Evolutionary conservation across 2,113 vertebrate species (phyloP).

Genomic region (Oreochromis spilurus): DNA sequence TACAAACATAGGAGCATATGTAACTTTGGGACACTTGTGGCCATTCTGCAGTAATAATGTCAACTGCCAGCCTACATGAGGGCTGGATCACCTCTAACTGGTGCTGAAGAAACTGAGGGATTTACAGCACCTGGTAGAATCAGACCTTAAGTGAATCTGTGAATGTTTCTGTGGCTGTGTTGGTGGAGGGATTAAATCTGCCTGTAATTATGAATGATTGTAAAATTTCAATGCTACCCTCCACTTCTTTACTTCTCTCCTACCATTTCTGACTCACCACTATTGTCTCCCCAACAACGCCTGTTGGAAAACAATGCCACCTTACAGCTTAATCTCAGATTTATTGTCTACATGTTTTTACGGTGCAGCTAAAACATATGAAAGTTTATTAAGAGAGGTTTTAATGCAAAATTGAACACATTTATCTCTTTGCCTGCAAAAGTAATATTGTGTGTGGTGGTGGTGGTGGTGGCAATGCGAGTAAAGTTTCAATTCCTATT

Average conservation of each 20-base stretch:
- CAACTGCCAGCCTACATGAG: not conserved
- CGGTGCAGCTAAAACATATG: not conserved
- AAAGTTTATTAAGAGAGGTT: not conserved
- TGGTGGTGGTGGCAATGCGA: not conserved
- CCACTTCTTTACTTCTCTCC: not conserved
- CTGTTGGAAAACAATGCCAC: not conserved
- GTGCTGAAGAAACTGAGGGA: not conserved
- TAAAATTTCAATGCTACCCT: not conserved
- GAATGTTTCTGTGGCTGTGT: not conserved
- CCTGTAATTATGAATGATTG: conserved; percentile 20
- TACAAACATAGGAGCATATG: not conserved
- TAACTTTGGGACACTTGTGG: not conserved
- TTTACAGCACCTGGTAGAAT: not conserved
- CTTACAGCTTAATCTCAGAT: not conserved
- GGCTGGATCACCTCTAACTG: not conserved
- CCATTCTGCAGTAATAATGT: not conserved
- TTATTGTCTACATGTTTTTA: not conserved
- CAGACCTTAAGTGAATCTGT: not conserved
- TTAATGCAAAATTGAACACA: not conserved
- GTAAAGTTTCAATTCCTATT: not conserved
- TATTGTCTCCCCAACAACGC: not conserved
- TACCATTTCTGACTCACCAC: not conserved
- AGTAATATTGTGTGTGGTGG: not conserved
- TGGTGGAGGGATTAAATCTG: not conserved
- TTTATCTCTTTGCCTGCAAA: not conserved